Evolutionary conservation across 2,888 invertebrate species (phyloP), one percentile per base, ranked within the genome.

Genomic region (Lagria hirta): DNA sequence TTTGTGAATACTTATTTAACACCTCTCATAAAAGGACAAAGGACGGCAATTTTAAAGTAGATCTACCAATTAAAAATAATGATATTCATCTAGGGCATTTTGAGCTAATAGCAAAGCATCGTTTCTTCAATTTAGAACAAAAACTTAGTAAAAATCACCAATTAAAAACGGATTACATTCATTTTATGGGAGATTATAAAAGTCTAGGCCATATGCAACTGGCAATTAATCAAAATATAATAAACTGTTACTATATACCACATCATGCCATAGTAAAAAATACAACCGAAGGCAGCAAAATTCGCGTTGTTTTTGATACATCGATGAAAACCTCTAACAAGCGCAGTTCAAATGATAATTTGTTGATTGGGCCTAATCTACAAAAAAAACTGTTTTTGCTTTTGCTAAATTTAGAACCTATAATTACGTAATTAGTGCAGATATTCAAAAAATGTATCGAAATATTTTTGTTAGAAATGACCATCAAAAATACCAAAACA

Each of bases 371-470:
- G 8, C 23, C 26, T 23, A 34, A 13, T n/a, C 8, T 24, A 10
- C 34, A 34, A 29, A 11, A 23, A 6, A 23, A 28, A 13, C 15
- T 34, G 15, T 24, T 34, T 7, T 2, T 12, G 12, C 12, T 34
- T 23, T 23, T 34, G 5, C 23, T 1, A 34, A 16, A 23, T 23
- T 21, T 8, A 22, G 34, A 34, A 34, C 12, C 1, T 16, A 34
- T 23, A 12, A 11, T 13, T 23, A 24, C 5, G 23, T 23, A 3
- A 12, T 34, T 4, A 11, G 23, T 4, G 34, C 24, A 1, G 34
- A 34, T 13, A 23, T 34, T 8, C 23, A 34, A 29, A 34, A 34
- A 27, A 34, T 34, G 34, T 34, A 23, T 6, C 34, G 34, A 12
- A 22, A 34, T n/a, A 16, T 34, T n/a, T 23, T 34, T 4, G 23